phyloP scores from a whole-genome alignment of 2,797 vertebrate genomes.

The Falco cherrug region DNA sequence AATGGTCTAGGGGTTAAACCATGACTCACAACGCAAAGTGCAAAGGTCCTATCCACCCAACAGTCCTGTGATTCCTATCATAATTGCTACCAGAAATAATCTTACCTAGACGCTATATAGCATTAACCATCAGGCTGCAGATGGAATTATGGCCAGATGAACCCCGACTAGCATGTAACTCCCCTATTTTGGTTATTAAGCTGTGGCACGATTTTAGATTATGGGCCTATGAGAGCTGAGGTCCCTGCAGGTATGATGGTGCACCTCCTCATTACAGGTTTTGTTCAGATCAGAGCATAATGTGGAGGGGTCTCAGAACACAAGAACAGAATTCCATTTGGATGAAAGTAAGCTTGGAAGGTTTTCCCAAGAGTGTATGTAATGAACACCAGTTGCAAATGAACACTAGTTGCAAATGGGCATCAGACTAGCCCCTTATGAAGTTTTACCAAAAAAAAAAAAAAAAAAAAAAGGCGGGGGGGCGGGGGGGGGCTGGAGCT shows the following conservation, averaged over 20 bases:
- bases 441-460: neutral
- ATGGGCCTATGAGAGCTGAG: neutral
- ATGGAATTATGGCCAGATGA: neutral
- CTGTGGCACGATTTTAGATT: neutral
- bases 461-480: too few relatives aligned
- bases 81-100: slow-evolving; percentile 37
- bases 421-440: fast-evolving
- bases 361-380: neutral
- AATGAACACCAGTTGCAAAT: neutral
- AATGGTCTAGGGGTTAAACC: neutral
- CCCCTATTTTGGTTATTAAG: neutral
- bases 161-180: neutral
- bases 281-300: neutral
- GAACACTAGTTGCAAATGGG: neutral
- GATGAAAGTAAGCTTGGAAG: neutral
- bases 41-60: neutral
- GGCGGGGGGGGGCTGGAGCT: fast-evolving
- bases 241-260: neutral
- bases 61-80: slow-evolving; percentile 16
- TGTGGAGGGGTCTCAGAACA: neutral
- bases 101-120: neutral
- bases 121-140: neutral
- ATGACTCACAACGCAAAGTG: neutral
- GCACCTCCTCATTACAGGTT: neutral
- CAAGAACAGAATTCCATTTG: neutral